Base-by-base conservation (phyloP, 2,888 invertebrate genomes). In the Axea sp. region DNA sequence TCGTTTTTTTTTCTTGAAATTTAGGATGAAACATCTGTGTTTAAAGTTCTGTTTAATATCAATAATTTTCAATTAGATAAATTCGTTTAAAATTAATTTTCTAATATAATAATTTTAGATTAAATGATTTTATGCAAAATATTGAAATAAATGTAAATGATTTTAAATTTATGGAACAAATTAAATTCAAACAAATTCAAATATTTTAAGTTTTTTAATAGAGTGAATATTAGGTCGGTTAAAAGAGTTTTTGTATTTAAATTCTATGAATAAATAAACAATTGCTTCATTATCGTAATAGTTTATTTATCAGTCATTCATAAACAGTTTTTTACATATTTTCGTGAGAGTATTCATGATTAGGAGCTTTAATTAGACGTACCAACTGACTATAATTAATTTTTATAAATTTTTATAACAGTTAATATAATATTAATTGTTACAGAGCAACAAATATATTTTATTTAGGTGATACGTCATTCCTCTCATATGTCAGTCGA, bases 301-400 rank as follows among this genome's bases (percentile, higher is more conserved):
- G 69, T 76, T 76, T 76, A 76, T 74, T 84, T 80, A 77, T 77
- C 82, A 82, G 81, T 83, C 80, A 79, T 78, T 81, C 79, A 67
- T 80, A 83, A 83, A 83, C 81, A 84, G 71, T 78, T 74, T 77
- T 81, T 78, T 81, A 82, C 80, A 83, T 80, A 74, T 76, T 80
- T 78, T 73, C 76, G 75, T 67, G 75, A 64, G 69, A 76, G 75
- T 43, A 12, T 59, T 73, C 67, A 53, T 41, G 24, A 55, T 73
- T 39, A 30, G 35, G 53, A 41, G 53, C 72, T 69, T 75, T 74
- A 71, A 75, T 45, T 71, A 79, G 80, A 78, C 76, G 71, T 78
- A 69, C 82, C 78, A 82, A 83, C 82, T 81, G 81, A 82, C 80
- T 83, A 84, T 82, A 84, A 77, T 81, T 77, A 77, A 82, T 83